Base-by-base conservation (phyloP, 2,888 invertebrate genomes). In the Apotomis turbidana region DNA sequence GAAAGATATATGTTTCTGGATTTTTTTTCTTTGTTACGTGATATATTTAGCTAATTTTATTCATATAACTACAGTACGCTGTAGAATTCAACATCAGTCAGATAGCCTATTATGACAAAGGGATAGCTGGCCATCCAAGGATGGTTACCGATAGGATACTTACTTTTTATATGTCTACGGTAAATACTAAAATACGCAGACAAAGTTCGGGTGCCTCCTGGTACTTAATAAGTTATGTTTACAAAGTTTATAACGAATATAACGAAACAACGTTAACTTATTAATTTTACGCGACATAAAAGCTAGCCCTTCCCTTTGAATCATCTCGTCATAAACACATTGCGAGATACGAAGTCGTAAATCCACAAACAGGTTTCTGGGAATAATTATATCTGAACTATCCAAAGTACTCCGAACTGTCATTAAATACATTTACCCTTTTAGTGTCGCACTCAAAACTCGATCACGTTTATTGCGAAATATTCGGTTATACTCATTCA, bases 401-500 rank as follows among this genome's bases (percentile, higher is more conserved):
- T 51, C 59, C 0, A 6, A 60, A 41, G 51, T 3, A 44, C 60
- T 38, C 15, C 3, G 9, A 60, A 60, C 59, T 66, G 66, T 58
- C 59, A 55, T 54, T 41, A 66, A 38, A 67, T 54, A 67, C 66
- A 38, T 38, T 54, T 41, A 71, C 60, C 54, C 55, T 71, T 67
- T 71, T 49, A 62, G 51, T 27, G 61, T 60, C 66, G 60, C 52
- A 60, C 63, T 68, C 57, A 61, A 71, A 68, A 74, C 61, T 70
- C 61, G 68, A 54, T 73, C 66, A 72, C 58, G 57, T 66, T 60
- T 44, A 60, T 68, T 74, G 57, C 63, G 44, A 66, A 68, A 57
- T 69, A 77, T 77, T 78, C 76, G 75, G 78, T 78, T 76, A 73
- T 67, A 75, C 71, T 74, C 63, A 77, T 74, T 74, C 70, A 75